Base-by-base conservation (phyloP, 2,888 invertebrate genomes). In the Caenorhabditis afra region DNA sequence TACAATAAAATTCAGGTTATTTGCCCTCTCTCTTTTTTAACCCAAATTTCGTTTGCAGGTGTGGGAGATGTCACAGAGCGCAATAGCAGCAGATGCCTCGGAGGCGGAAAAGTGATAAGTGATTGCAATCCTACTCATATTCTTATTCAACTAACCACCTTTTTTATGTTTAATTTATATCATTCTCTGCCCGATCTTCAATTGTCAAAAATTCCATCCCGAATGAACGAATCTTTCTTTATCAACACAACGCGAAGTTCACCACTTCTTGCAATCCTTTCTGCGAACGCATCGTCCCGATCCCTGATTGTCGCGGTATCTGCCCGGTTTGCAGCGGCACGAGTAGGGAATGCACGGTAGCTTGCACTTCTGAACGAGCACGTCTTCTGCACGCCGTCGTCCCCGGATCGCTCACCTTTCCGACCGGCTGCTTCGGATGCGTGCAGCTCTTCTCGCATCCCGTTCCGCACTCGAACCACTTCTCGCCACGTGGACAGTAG, bases 1-100 rank as follows among this genome's bases (percentile, higher is more conserved):
- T 99, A 99, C 91, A 99, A 99, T 91, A 99, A 99, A 86, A 97
- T 99, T 97, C 99, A 99, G 93, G 80, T 84, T 14, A 62, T 2
- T n/a, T 49, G 14, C 18, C 16, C 1, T 3, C 12, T 29, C 44
- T 37, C 22, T n/a, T n/a, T n/a, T n/a, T n/a, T n/a, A n/a, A n/a
- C 11, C 11, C 7, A 35, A 16, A 20, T 1, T 35, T 47, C 45
- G 14, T 29, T 68, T 70, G 22, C 45, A 73, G 71, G 50, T 47
- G 8, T 71, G 62, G 71, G 71, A 71, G 49, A 18, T 71, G 3
- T 29, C 29, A 7, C 4, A 3, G 7, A 29, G 4, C 29, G 29
- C 29, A 29, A 29, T 29, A 5, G 4, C 7, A 7, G 4, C 29
- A 29, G 29, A 29, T 3, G 7, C 7, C 29, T 29, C 29, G 7